phyloP scores from a whole-genome alignment of 2,888 invertebrate genomes.

The Ectobius pallidus region DNA sequence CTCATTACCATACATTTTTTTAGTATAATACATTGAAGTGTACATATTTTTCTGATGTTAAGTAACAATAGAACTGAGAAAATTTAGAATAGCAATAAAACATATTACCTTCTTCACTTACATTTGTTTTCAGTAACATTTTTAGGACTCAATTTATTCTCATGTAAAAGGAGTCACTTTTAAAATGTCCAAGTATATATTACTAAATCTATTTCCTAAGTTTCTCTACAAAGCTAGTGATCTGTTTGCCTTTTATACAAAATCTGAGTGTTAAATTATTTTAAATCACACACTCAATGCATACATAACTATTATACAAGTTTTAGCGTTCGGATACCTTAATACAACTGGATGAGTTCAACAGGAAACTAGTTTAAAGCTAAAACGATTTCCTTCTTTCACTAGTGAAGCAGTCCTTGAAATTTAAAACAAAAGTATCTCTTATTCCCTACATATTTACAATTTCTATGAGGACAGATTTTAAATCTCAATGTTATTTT shows the following conservation, averaged over 20 bases:
- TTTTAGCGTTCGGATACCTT: not conserved
- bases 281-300: conserved; percentile 15
- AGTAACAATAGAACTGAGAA: not conserved
- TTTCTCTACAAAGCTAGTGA: not conserved
- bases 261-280: not conserved
- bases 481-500: not conserved
- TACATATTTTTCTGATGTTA: too few species aligned
- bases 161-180: not conserved
- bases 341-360: not conserved
- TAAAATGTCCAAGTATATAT: not conserved
- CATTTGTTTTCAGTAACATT: too few species aligned
- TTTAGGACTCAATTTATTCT: not conserved
- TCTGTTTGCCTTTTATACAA: conserved; percentile 11
- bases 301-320: conserved; percentile 1
- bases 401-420: not conserved
- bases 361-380: conserved; percentile 16
- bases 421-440: not conserved
- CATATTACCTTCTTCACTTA: too few species aligned
- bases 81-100: too few species aligned
- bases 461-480: not conserved
- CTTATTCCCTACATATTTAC: conserved; percentile 13
- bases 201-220: not conserved
- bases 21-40: too few species aligned
- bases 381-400: not conserved
- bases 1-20: too few species aligned